Evolutionary conservation across 2,888 invertebrate genomes (phyloP), one percentile per base, ranked within the genome.

Genomic region (Lepas anatifera): DNA sequence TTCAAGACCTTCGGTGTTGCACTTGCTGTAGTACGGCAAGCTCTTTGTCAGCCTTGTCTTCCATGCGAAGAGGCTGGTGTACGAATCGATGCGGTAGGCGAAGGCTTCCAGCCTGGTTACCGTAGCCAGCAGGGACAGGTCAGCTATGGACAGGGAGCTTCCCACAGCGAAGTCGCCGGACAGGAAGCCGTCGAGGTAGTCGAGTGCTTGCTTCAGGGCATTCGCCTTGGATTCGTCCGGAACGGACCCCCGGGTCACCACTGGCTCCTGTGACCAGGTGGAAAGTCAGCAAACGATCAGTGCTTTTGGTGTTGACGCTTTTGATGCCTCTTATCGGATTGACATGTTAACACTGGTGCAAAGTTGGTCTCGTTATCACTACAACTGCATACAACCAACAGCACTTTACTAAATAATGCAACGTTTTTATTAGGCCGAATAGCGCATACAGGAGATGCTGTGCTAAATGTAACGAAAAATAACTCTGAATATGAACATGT

Each of bases 121-220:
- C 35, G 78, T 77, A 39, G 77, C 77, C 69, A 78, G 75, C 70
- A 79, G 73, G 48, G 77, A 75, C 48, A 79, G 74, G 72, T 79
- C 79, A 35, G 79, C 79, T 58, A 79, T 75, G 43, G 79, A 78
- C 72, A 78, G 72, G 39, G 74, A 73, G 52, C 78, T 77, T 13
- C 78, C 78, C 25, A 64, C 64, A 3, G 39, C 73, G 10, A 70
- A 70, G n/a, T 69, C 67, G 8, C 68, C 68, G 63, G 77, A 75
- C 66, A 77, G 73, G 70, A 75, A 74, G 8, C 70, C 69, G 70
- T 77, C 76, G 71, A 77, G 72, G 71, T 76, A 75, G 69, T 76
- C 76, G 35, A 77, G 74, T 63, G 74, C 73, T 48, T 75, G 75
- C 73, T 77, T 77, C 71, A 77, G 73, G 32, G 74, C 74, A 70